Evolutionary conservation across 2,797 vertebrate genomes (phyloP), one percentile per base, ranked within the genome.

Genomic region (Poecilia gillii): DNA sequence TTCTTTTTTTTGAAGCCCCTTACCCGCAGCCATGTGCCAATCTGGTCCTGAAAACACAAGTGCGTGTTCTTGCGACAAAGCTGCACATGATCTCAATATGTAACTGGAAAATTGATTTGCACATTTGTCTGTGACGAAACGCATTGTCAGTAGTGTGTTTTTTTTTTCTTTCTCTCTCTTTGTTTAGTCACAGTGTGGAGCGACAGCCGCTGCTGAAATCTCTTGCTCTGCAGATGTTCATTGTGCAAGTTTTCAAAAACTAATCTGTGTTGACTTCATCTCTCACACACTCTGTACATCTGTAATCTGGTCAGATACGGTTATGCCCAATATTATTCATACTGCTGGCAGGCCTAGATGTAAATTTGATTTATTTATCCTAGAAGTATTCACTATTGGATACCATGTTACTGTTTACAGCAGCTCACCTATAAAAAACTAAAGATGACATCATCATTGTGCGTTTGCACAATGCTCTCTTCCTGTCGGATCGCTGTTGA

Each of bases 61-160:
- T 76, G 81, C 81, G 78, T 83, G 79, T 87, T 89, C 89, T 86
- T 91, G 80, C 83, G 83, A 85, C 31, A 59, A 77, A 85, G 81
- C 76, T 77, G 77, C 87, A 87, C 82, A 86, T 80, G 84, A 88
- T 86, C 90, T 73, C 4, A 87, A 91, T 79, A 79, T 79, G 81
- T 64, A 39, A 66, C 80, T 90, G 90, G 86, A 81, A 92, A 93
- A 92, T 90, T 80, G 74, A 90, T 94, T 92, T 90, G 70, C 88
- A 83, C 88, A 89, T 91, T 89, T 86, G 85, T 89, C 81, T 89
- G 88, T 88, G 90, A 87, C 81, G 18, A 75, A 73, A 80, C 18
- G 76, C 68, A 77, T 84, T 79, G 82, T 59, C 31, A 83, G 81
- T 68, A 72, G 75, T 81, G 49, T 49, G 16, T 49, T 1, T 18